Percentiles rank a stretch among this genome's conserved stretches.
These are phyloP conservation scores for Grammomys dolichurus DNA, from an alignment of 2,113 vertebrate species.

Conservation along the genomic window DNA sequence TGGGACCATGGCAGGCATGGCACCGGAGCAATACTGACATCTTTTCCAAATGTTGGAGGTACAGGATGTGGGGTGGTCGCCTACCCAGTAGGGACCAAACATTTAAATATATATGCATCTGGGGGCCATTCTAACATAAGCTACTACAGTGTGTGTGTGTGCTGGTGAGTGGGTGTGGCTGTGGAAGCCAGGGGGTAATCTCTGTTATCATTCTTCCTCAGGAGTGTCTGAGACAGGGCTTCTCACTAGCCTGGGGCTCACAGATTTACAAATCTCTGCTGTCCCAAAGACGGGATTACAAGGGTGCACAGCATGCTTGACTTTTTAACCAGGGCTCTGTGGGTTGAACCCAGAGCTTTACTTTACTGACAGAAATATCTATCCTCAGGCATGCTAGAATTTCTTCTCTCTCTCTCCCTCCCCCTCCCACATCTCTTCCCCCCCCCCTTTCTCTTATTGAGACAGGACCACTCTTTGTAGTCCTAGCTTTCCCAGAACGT, in stretches of 20 bases:
- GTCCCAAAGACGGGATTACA: background rate
- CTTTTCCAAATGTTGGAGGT: background rate
- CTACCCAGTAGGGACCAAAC: background rate
- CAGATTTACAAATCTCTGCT: background rate
- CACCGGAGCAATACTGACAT: background rate
- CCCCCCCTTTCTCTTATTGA: background rate
- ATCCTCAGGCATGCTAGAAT: background rate
- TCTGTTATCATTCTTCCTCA: background rate
- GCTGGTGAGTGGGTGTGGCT: background rate
- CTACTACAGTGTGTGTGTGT: background rate
- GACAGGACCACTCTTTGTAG: background rate
- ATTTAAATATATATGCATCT: too few species aligned
- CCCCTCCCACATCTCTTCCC: too few species aligned
- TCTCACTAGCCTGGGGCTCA: background rate
- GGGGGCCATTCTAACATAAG: background rate
- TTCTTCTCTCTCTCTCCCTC: background rate
- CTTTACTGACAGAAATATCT: background rate
- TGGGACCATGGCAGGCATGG: background rate
- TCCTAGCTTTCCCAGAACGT: background rate
- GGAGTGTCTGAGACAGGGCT: too few species aligned
- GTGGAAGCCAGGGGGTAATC: background rate
- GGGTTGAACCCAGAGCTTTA: background rate
- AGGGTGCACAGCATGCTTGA: too few species aligned
- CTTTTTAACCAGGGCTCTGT: background rate
- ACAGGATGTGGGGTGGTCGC: too few species aligned